Evolutionary conservation across 2,888 invertebrate species (phyloP).

Genomic region (Papilio elwesi): DNA sequence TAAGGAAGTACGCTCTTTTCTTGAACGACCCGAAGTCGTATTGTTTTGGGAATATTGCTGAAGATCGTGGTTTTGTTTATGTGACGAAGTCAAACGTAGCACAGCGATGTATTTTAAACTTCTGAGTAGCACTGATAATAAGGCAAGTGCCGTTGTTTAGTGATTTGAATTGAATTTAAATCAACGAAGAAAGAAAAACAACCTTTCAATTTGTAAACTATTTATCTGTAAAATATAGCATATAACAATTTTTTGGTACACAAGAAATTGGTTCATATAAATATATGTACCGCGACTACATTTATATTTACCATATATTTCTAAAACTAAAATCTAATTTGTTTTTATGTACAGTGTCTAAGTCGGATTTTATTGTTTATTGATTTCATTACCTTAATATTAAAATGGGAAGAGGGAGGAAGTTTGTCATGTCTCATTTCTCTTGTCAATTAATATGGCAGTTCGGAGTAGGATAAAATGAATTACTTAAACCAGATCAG

Average conservation of each 20-base stretch:
- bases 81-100: too few relatives aligned
- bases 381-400: background rate
- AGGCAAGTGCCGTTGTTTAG: background rate
- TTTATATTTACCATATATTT: background rate
- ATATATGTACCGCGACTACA: background rate
- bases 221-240: constrained; percentile 10
- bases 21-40: too few relatives aligned
- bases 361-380: background rate
- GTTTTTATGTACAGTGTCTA: background rate
- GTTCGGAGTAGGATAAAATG: constrained; percentile 3
- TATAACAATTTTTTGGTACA: constrained; percentile 19
- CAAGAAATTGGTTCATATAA: constrained; percentile 1
- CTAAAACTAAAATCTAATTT: constrained; percentile 11
- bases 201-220: constrained; percentile 22
- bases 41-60: too few relatives aligned
- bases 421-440: background rate
- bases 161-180: background rate
- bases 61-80: too few relatives aligned
- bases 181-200: background rate
- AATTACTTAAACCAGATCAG: constrained; percentile 42
- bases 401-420: background rate
- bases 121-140: too few relatives aligned
- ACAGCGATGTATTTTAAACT: too few relatives aligned
- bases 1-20: too few relatives aligned
- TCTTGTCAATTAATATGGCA: constrained; percentile 2